These are phyloP conservation scores for Pachydiplax longipennis DNA, from an alignment of 2,888 invertebrate species.

Conservation along the genomic window DNA sequence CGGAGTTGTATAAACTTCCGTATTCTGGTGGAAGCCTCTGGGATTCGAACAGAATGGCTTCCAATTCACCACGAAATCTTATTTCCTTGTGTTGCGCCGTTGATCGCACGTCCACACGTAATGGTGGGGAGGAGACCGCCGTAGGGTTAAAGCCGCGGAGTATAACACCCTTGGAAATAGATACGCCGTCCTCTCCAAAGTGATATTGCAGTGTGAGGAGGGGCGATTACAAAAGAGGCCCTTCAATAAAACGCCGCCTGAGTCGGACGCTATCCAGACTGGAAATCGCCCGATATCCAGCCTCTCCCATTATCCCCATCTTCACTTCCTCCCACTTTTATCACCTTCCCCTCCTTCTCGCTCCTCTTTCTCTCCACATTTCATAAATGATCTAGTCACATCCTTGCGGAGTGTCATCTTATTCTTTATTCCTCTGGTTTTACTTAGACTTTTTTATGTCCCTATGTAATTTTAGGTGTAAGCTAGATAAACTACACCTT, in stretches of 20 bases:
- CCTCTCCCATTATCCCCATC: not conserved
- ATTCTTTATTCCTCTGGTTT: too few relatives aligned
- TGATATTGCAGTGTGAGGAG: not conserved
- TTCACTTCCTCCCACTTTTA: not conserved
- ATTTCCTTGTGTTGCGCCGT: not conserved
- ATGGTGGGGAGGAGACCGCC: not conserved
- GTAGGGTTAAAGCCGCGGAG: not conserved
- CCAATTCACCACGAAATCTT: conserved; percentile 16
- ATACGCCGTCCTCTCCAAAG: conserved; percentile 31
- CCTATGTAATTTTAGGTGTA: too few relatives aligned
- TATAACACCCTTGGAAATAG: conserved; percentile 3
- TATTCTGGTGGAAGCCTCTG: not conserved
- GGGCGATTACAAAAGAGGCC: conserved; percentile 33
- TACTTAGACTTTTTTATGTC: too few relatives aligned
- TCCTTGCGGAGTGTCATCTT: too few relatives aligned
- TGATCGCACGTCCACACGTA: not conserved
- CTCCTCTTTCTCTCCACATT: not conserved
- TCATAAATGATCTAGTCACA: not conserved
- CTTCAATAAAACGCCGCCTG: conserved; percentile 39
- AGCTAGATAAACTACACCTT: too few relatives aligned
- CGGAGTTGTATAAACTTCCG: not conserved
- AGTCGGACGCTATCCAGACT: conserved; percentile 38
- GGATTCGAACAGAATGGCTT: conserved; percentile 5
- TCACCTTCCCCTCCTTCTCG: not conserved
- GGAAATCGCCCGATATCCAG: conserved; percentile 35